Conservation (phyloP, 2,797 vertebrate species). For the Champsocephalus gunnari region DNA sequence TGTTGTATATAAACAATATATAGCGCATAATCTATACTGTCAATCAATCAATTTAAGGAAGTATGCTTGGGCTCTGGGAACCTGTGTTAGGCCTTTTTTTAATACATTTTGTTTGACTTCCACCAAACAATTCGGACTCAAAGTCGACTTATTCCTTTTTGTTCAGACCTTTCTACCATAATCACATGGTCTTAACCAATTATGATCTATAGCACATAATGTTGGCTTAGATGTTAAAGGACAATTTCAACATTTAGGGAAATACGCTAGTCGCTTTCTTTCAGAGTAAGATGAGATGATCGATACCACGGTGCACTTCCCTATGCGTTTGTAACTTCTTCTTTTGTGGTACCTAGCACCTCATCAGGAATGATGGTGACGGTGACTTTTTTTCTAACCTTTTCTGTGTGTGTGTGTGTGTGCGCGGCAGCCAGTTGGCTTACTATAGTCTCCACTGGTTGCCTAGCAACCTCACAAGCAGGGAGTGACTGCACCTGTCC, state of each 20-base stretch:
- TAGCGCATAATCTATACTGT: neutral
- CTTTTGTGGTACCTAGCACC: too few relatives aligned
- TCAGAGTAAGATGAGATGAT: neutral
- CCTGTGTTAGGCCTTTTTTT: neutral
- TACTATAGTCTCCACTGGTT: slow-evolving; percentile 18
- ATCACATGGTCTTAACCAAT: neutral
- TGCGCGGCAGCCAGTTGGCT: slow-evolving; percentile 17
- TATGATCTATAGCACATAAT: neutral
- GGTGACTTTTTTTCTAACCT: too few relatives aligned
- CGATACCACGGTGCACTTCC: neutral
- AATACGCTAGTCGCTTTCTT: neutral
- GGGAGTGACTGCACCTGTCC: slow-evolving; percentile 15
- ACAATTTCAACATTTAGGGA: slow-evolving; percentile 1
- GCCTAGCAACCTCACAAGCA: slow-evolving; percentile 25
- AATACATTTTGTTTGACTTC: neutral
- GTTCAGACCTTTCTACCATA: neutral
- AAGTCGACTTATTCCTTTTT: neutral
- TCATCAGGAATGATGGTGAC: too few relatives aligned
- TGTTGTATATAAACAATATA: neutral
- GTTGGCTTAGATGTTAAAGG: neutral
- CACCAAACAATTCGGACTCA: neutral
- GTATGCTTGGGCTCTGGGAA: neutral
- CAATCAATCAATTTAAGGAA: neutral
- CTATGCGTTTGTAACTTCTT: too few relatives aligned
- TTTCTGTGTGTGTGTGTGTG: neutral